Evolutionary conservation across 2,797 vertebrate species (phyloP).

Genomic region (Percopsis omiscomaycus): DNA sequence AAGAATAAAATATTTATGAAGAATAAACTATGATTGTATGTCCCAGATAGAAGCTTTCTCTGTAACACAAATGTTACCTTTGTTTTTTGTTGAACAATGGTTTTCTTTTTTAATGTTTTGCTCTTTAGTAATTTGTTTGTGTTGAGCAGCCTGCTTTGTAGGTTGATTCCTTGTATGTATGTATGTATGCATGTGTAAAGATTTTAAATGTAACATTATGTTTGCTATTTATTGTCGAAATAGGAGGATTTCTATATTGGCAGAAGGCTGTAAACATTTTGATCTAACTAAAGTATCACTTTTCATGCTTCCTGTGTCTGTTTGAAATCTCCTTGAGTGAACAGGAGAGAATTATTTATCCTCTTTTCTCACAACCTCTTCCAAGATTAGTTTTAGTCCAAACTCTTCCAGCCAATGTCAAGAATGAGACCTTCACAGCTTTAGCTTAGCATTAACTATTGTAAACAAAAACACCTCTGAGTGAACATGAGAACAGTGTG

Average conservation of each 20-base stretch:
- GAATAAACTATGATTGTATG: conserved; percentile 29
- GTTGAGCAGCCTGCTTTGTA: conserved; percentile 20
- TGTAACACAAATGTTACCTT: conserved; percentile 6
- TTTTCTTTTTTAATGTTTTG: conserved; percentile 7
- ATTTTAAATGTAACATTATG: conserved; percentile 11
- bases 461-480: conserved; percentile 10
- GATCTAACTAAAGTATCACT: conserved; percentile 1
- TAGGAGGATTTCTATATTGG: background rate
- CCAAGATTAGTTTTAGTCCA: conserved; percentile 22
- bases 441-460: conserved; percentile 10
- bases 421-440: conserved; percentile 20
- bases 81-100: background rate
- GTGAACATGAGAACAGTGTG: conserved; percentile 2
- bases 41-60: conserved; percentile 22
- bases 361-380: conserved; percentile 17
- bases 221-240: conserved; percentile 9
- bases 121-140: background rate
- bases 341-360: conserved; percentile 10
- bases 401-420: conserved; percentile 19
- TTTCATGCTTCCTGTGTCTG: conserved; percentile 23
- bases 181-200: conserved; percentile 46
- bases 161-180: conserved; percentile 34
- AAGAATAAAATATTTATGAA: conserved; percentile 27
- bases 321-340: conserved; percentile 14
- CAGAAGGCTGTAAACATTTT: background rate